phyloP scores from a whole-genome alignment of 2,797 vertebrate genomes.

The Protonibea diacanthus region DNA sequence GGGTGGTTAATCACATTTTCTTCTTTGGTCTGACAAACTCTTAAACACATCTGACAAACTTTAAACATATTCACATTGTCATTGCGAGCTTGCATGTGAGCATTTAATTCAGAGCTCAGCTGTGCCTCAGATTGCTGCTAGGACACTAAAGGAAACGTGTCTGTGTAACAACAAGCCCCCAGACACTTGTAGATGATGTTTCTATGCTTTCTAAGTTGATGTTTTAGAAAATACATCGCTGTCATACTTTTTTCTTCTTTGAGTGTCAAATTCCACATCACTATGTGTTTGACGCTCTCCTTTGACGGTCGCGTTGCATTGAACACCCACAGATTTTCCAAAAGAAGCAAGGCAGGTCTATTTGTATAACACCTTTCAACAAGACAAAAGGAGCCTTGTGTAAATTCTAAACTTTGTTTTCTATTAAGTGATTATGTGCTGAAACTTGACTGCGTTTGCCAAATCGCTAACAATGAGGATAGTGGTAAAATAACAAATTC shows the following conservation, averaged over 20 bases:
- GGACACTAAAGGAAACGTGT: no score
- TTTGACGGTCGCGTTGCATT: neutral
- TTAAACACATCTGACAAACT: no score
- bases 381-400: neutral
- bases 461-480: neutral
- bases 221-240: neutral
- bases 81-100: neutral
- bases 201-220: neutral
- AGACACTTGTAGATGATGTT: neutral
- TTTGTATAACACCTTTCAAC: neutral
- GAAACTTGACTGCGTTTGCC: neutral
- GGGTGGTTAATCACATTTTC: no score
- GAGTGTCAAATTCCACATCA: neutral
- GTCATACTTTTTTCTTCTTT: neutral
- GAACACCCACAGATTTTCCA: constrained; percentile 13
- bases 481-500: neutral
- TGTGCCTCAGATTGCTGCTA: neutral
- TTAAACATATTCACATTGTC: no score
- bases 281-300: neutral
- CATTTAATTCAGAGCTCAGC: neutral
- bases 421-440: neutral
- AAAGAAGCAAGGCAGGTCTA: neutral
- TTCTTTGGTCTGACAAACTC: no score
- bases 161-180: neutral
- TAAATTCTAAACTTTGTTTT: no score